Evolutionary conservation across 1,140 invertebrate genomes (phyloP), one percentile per base, ranked within the genome.

Genomic region (Halictus rubicundus): DNA sequence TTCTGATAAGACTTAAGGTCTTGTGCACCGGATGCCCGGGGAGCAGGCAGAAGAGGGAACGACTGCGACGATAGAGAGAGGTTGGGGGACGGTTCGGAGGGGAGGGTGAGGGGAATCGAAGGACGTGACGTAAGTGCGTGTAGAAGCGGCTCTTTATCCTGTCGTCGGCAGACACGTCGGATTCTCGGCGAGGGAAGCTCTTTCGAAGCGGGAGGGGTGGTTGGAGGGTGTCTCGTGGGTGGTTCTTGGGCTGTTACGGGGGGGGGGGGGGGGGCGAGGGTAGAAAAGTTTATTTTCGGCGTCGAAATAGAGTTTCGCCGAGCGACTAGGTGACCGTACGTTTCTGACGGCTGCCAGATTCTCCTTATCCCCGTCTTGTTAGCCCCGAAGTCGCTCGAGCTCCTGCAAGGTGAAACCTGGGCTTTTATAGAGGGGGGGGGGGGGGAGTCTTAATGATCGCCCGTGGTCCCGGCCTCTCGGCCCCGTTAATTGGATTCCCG

Each of bases 61-160:
- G 25, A 16, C 9, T 46, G 42, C 1, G 19, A n/a, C 21, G n/a
- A 57, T 6, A 16, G 16, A 52, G 54, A 0, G 19, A 1, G 54
- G 49, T 1, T 0, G 12, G 7, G 21, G 42, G 23, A 42, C 9
- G 27, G 39, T 16, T 16, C 0, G 21, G 19, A 7, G 21, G 9
- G 21, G 46, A 54, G 14, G 46, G 25, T 10, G 49, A 5, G 9
- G 82, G 52, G 86, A 84, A 74, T 81, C 73, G 81, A 88, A 89
- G 88, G 86, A 90, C 88, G 89, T 90, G 90, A 89, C 89, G 87
- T 90, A 91, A 90, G 88, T 91, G 88, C 88, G 86, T 90, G 88
- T 90, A 89, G 88, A 73, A 90, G 90, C 89, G 85, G 81, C 88
- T 88, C 90, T 91, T 91, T 91, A 91, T 91, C 89, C 89, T 91